phyloP scores from a whole-genome alignment of 1,140 invertebrate species.

The Papilio polytes region DNA sequence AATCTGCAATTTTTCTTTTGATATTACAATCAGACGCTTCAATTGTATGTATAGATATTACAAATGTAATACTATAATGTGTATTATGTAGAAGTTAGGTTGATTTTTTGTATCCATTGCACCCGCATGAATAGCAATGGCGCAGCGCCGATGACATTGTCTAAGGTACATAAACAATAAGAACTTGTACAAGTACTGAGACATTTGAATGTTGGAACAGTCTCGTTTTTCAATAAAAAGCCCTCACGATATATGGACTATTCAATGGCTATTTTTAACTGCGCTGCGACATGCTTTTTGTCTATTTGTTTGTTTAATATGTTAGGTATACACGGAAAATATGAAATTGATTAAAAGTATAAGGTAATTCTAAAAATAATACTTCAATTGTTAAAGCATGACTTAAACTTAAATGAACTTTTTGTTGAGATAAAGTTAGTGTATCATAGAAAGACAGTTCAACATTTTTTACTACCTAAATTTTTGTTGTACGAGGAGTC shows the following conservation, averaged over 20 bases:
- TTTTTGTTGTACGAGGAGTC: no score
- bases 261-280: slow-evolving; percentile 62
- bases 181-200: slow-evolving; percentile 44
- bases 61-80: no score
- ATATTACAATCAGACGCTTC: no score
- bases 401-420: no score
- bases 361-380: no score
- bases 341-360: background rate
- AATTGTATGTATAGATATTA: no score
- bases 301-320: slow-evolving; percentile 33
- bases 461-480: no score
- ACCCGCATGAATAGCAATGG: slow-evolving; percentile 20
- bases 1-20: no score
- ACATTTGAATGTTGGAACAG: slow-evolving; percentile 55
- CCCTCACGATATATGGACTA: slow-evolving; percentile 52
- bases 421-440: no score
- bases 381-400: no score
- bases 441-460: no score
- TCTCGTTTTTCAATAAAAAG: slow-evolving; percentile 52
- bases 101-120: slow-evolving; percentile 23
- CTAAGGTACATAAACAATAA: slow-evolving; percentile 38
- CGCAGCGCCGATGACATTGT: slow-evolving; percentile 34
- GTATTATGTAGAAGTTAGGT: background rate
- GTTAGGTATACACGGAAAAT: background rate
- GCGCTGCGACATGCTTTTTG: slow-evolving; percentile 43